Percentiles rank a stretch among this genome's conserved stretches.
Conservation (phyloP, 2,888 invertebrate genomes). For the Drosophila birchii region DNA sequence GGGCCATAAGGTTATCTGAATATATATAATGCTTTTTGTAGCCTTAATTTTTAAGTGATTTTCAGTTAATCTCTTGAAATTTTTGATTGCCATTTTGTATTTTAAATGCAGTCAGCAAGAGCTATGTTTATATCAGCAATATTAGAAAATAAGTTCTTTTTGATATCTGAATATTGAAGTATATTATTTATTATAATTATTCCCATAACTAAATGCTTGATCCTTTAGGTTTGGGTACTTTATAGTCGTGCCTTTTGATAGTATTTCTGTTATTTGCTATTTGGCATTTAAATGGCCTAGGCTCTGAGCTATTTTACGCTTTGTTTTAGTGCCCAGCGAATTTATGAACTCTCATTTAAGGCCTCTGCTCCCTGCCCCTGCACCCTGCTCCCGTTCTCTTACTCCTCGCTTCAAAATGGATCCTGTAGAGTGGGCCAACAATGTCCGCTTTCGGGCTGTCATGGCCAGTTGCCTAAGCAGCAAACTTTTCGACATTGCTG, state of each 20-base stretch:
- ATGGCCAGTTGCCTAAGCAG: slow-evolving; percentile 50
- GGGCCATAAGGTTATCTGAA: no score
- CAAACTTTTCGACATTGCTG: slow-evolving; percentile 52
- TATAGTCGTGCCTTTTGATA: background rate
- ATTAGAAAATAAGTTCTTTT: background rate
- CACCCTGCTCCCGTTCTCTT: background rate
- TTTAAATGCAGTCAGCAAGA: background rate
- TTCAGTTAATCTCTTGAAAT: background rate
- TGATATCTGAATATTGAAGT: background rate
- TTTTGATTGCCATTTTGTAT: background rate
- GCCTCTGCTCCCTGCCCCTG: background rate
- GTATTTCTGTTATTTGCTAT: slow-evolving; percentile 16
- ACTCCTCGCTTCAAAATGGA: slow-evolving; percentile 8
- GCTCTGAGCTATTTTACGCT: slow-evolving; percentile 25
- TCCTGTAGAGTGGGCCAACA: slow-evolving; percentile 13
- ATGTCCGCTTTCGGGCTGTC: slow-evolving; percentile 29
- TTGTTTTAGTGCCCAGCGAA: slow-evolving; percentile 24
- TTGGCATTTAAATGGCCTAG: slow-evolving; percentile 26
- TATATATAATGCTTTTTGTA: background rate
- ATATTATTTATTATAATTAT: background rate
- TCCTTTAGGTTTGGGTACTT: background rate
- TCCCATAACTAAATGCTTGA: background rate
- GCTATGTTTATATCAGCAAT: background rate
- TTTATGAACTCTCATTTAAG: slow-evolving; percentile 37
- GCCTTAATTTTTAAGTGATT: background rate